Evolutionary conservation across 2,113 vertebrate species (phyloP), one percentile per base, ranked within the genome.

Genomic region (Hucho hucho): DNA sequence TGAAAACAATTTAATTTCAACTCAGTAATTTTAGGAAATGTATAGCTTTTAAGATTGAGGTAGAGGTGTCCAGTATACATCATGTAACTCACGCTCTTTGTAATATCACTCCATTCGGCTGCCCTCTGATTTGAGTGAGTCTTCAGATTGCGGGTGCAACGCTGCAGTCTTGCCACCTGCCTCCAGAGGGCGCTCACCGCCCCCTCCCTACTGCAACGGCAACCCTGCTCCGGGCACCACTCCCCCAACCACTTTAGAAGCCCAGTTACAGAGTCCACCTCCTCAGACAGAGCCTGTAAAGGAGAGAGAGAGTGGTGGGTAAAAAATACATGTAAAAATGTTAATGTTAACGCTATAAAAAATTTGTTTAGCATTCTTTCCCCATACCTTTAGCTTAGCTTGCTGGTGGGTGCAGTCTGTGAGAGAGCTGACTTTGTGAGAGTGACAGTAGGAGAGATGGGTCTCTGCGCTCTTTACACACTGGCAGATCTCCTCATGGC

Each of bases 41-140:
- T 32, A 32, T 12, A 43, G 37, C 37, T 37, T 37, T 70, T 25
- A 32, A 78, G 12, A 26, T 47, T 4, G 16, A 43, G 37, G 37
- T 12, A 43, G 7, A 43, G 37, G 37, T 37, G 12, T 70, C 43
- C 46, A 12, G 11, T 18, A 70, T 56, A 6, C 13, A 7, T 25
- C n/a, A 6, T 16, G 11, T 18, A 6, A 87, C 95, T 92, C 74
- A 99, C 97, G 69, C 94, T 93, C 80, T 92, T 84, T 24, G 72
- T 92, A 87, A 98, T 82, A 59, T 92, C 81, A 1, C 91, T 95
- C 96, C 96, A 98, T 24, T 96, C 95, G n/a, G 86, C 79, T 25
- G 91, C 91, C 53, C 91, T 91, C 1, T 92, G 92, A 43, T 90
- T 88, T 11, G 92, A 92, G 69, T 91, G 92, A 11, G 86, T 65